Percentiles rank a stretch among this genome's conserved stretches.
Conservation (phyloP, 2,113 vertebrate species). For the Herpailurus yagouaroundi region DNA sequence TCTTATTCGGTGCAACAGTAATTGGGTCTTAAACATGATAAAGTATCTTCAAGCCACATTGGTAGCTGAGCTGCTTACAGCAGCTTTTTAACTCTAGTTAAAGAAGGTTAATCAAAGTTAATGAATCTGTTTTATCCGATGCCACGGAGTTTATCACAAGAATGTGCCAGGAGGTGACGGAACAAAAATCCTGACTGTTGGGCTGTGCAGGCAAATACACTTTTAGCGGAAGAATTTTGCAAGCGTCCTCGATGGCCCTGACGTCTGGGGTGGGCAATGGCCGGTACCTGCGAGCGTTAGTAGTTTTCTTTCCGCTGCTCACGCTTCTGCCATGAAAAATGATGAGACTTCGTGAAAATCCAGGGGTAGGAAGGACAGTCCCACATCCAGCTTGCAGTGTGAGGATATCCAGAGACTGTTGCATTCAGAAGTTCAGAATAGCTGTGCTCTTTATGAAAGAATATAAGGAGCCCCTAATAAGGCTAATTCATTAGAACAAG, state of each 20-base stretch:
- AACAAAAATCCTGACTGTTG: constrained; percentile 80
- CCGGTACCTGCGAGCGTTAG: neutral
- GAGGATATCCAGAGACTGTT: constrained; percentile 63
- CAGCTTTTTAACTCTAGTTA: constrained; percentile 88
- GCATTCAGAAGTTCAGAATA: constrained; percentile 72
- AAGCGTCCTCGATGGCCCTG: neutral
- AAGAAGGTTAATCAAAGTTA: constrained; percentile 91
- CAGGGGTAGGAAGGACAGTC: neutral
- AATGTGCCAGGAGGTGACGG: constrained; percentile 78
- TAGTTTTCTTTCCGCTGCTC: constrained; percentile 61
- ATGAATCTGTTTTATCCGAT: constrained; percentile 88
- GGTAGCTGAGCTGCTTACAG: constrained; percentile 83
- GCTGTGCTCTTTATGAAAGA: constrained; percentile 62
- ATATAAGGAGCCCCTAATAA: constrained; percentile 56
- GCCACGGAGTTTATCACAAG: constrained; percentile 82
- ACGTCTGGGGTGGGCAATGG: neutral
- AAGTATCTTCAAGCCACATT: constrained; percentile 85
- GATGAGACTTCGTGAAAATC: constrained; percentile 49
- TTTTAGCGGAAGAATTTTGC: constrained; percentile 73
- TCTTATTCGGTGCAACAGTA: constrained; percentile 87
- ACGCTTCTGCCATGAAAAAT: constrained; percentile 27
- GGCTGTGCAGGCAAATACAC: constrained; percentile 67
- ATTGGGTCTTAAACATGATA: constrained; percentile 92
- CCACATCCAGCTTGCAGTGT: neutral
- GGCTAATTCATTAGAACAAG: constrained; percentile 62